Evolutionary conservation across 2,888 invertebrate genomes (phyloP).

Genomic region (Acleris holmiana): DNA sequence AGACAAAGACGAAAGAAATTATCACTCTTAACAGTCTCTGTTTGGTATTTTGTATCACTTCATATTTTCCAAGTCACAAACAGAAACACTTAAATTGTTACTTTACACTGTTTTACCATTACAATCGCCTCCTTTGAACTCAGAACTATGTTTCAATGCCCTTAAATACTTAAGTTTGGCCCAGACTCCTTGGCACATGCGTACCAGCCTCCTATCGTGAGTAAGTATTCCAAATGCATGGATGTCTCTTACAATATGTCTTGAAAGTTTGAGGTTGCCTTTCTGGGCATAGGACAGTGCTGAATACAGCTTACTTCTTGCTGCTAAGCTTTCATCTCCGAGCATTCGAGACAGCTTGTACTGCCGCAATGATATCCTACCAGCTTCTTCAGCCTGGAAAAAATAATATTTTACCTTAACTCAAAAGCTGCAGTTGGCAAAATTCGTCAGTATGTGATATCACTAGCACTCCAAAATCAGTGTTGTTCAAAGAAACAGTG

Average conservation of each 20-base stretch:
- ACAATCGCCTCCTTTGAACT: conserved; percentile 36
- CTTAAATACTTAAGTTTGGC: conserved; percentile 88
- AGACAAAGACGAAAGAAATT: too few relatives aligned
- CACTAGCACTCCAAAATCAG: too few relatives aligned
- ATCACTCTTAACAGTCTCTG: too few relatives aligned
- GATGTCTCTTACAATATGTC: conserved; percentile 82
- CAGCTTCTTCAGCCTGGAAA: conserved; percentile 93
- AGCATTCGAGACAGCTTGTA: conserved; percentile 91
- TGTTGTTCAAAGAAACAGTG: too few relatives aligned
- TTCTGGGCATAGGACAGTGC: conserved; percentile 95
- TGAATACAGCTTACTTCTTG: conserved; percentile 93
- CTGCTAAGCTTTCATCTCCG: conserved; percentile 91
- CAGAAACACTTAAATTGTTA: too few relatives aligned
- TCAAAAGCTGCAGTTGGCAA: too few relatives aligned
- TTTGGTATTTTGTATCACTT: background rate
- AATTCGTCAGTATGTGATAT: too few relatives aligned
- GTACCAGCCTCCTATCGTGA: conserved; percentile 87
- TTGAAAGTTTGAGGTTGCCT: conserved; percentile 86
- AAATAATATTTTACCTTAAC: too few relatives aligned
- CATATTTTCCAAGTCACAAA: background rate
- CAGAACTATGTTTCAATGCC: conserved; percentile 46
- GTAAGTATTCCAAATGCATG: conserved; percentile 66
- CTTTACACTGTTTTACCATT: conserved; percentile 26
- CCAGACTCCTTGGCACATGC: conserved; percentile 96
- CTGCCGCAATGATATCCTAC: conserved; percentile 93